phyloP scores from a whole-genome alignment of 2,797 vertebrate species.

The Acrossocheilus fasciatus region DNA sequence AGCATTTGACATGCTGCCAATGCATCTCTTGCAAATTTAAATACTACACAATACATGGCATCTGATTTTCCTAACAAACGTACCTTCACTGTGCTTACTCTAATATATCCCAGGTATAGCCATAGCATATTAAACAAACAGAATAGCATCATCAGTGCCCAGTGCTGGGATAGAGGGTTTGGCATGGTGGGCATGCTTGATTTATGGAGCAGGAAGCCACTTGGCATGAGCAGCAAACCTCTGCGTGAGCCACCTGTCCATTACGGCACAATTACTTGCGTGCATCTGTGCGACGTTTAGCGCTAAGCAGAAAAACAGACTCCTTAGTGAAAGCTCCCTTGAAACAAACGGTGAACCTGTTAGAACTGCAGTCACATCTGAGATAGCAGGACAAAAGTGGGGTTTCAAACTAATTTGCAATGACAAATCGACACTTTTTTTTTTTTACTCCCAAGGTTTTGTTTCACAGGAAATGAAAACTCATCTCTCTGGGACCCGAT shows the following conservation, averaged over 20 bases:
- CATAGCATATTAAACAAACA: neutral
- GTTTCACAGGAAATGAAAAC: slow-evolving; percentile 36
- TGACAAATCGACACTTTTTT: neutral
- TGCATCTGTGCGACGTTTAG: slow-evolving; percentile 45
- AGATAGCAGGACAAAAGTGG: slow-evolving; percentile 18
- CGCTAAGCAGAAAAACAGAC: slow-evolving; percentile 44
- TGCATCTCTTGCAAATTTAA: slow-evolving; percentile 9
- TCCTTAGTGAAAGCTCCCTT: neutral
- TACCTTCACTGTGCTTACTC: neutral
- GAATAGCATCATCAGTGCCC: slow-evolving; percentile 35
- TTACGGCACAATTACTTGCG: slow-evolving; percentile 52
- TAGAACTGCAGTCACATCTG: neutral
- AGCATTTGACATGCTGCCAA: slow-evolving; percentile 19
- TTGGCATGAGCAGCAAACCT: slow-evolving; percentile 51
- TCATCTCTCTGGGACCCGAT: slow-evolving; percentile 27
- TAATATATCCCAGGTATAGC: slow-evolving; percentile 2
- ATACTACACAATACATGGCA: slow-evolving; percentile 1
- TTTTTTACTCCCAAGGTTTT: slow-evolving; percentile 12
- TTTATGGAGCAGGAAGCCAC: slow-evolving; percentile 56
- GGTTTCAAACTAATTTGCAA: neutral
- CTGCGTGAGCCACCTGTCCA: slow-evolving; percentile 59
- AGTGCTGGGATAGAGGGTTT: slow-evolving; percentile 25
- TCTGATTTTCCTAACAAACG: neutral
- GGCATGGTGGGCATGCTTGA: slow-evolving; percentile 43
- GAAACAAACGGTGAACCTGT: slow-evolving; percentile 25